These are phyloP conservation scores for Melanostoma scalare DNA, from an alignment of 2,888 invertebrate species.

Conservation along the genomic window DNA sequence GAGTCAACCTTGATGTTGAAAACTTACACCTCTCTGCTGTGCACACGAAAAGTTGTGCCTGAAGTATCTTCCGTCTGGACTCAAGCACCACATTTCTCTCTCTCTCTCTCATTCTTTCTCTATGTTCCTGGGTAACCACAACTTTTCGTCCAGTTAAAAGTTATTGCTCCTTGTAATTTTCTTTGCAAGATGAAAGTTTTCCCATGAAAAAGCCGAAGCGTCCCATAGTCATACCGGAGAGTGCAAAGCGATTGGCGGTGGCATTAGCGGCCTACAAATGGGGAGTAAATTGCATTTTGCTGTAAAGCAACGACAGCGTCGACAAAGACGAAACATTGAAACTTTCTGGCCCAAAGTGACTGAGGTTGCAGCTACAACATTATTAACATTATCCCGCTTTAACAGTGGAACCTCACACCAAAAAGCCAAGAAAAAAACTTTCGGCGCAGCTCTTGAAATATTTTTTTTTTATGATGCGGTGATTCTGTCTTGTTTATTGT, in stretches of 20 bases:
- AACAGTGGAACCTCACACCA: slow-evolving; percentile 1
- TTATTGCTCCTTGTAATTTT: slow-evolving; percentile 70
- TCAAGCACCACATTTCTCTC: slow-evolving; percentile 33
- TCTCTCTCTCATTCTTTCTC: not conserved
- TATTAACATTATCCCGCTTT: slow-evolving; percentile 55
- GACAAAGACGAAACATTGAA: slow-evolving; percentile 33
- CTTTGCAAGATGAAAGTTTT: slow-evolving; percentile 51
- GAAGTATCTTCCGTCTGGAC: slow-evolving; percentile 27
- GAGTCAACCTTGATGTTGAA: slow-evolving; percentile 36
- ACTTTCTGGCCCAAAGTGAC: slow-evolving; percentile 63
- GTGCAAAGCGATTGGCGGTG: slow-evolving; percentile 43
- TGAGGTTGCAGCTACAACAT: slow-evolving; percentile 70
- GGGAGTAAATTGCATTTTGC: slow-evolving; percentile 66
- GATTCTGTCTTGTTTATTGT: too few species aligned
- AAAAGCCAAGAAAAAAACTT: slow-evolving; percentile 38
- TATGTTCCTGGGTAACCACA: slow-evolving; percentile 45
- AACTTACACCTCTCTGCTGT: slow-evolving; percentile 38
- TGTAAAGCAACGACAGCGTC: slow-evolving; percentile 43
- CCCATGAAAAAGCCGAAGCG: slow-evolving; percentile 58
- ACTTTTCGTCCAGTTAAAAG: slow-evolving; percentile 56
- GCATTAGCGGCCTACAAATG: slow-evolving; percentile 69
- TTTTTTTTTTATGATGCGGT: slow-evolving; percentile 43
- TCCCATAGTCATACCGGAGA: not conserved
- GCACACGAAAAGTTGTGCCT: slow-evolving; percentile 15
- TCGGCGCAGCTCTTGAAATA: slow-evolving; percentile 53